Evolutionary conservation across 2,113 vertebrate species (phyloP), one percentile per base, ranked within the genome.

Genomic region (Catagonus wagneri): DNA sequence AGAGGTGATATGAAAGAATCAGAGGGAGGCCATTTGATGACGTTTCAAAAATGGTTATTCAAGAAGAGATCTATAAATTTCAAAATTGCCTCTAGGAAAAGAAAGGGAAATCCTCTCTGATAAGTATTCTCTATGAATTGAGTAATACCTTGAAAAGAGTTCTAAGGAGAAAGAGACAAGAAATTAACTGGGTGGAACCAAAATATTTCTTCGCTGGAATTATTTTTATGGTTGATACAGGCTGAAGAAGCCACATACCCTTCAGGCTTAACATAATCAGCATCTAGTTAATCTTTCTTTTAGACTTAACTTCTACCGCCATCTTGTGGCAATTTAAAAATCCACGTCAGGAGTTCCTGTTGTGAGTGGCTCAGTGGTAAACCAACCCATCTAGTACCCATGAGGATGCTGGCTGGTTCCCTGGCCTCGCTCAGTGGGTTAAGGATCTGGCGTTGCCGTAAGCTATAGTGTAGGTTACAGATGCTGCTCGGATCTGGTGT

Each of bases 251-350:
- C 20, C 54, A 74, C 58, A 78, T 19, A 79, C 6, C 36, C 58
- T 72, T 80, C 61, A 72, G 22, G 66, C 44, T 72, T 72, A 72
- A 83, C 25, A 50, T 19, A 94, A 80, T 0, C 5, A 1, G 6
- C 39, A 29, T 20, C 44, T 8, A 58, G 22, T 52, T 63, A 78
- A 89, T 63, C 22, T 75, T 84, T 34, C 34, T 83, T 97, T 95
- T 89, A 96, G 25, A 32, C 61, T 88, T 97, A 93, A 54, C 87
- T 93, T 97, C 52, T 96, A 97, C 96, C 97, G 98, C 98, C 98
- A 98, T 81, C 97, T 96, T 95, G 95, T 97, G 97, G 95, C 69
- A 72, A 72, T 87, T 83, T 20, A 56, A 56, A 56, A 56, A 56
- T 44, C 8, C 44, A 44, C 44, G 44, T 44, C 44, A 44, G 44